Evolutionary conservation across 2,888 invertebrate genomes (phyloP).

Genomic region (Furcula furcula): DNA sequence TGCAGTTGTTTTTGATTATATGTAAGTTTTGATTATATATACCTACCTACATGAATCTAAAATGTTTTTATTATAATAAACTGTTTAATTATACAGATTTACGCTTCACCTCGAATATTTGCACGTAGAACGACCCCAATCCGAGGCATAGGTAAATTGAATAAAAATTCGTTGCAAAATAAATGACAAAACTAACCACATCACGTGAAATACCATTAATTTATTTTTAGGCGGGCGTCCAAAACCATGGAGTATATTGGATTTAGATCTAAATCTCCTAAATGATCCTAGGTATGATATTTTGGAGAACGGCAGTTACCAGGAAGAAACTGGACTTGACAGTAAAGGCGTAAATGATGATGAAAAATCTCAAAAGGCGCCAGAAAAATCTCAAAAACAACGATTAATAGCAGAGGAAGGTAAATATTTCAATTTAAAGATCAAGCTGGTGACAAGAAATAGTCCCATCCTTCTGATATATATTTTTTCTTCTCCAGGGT

Average conservation of each 20-base stretch:
- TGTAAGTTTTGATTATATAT: conserved; percentile 20
- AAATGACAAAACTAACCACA: too few relatives aligned
- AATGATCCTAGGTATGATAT: too few relatives aligned
- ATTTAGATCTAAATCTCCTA: too few relatives aligned
- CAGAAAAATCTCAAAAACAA: too few relatives aligned
- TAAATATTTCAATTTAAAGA: not conserved
- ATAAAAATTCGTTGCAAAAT: too few relatives aligned
- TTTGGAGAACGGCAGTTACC: not conserved
- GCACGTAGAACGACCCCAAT: not conserved
- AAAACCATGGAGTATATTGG: too few relatives aligned
- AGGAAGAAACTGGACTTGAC: not conserved
- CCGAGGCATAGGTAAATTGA: too few relatives aligned
- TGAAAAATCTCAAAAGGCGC: too few relatives aligned
- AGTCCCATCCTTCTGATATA: not conserved
- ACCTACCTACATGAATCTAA: not conserved
- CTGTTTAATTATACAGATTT: not conserved
- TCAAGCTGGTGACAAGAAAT: not conserved
- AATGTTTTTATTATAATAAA: not conserved
- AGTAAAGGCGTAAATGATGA: not conserved
- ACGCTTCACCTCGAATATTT: not conserved
- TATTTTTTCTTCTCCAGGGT: conserved; percentile 1
- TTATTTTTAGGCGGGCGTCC: too few relatives aligned
- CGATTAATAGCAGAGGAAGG: too few relatives aligned
- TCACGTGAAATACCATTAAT: too few relatives aligned
- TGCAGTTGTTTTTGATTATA: conserved; percentile 14